Evolutionary conservation across 2,888 invertebrate species (phyloP).

Genomic region (Romanomermis culicivorax): DNA sequence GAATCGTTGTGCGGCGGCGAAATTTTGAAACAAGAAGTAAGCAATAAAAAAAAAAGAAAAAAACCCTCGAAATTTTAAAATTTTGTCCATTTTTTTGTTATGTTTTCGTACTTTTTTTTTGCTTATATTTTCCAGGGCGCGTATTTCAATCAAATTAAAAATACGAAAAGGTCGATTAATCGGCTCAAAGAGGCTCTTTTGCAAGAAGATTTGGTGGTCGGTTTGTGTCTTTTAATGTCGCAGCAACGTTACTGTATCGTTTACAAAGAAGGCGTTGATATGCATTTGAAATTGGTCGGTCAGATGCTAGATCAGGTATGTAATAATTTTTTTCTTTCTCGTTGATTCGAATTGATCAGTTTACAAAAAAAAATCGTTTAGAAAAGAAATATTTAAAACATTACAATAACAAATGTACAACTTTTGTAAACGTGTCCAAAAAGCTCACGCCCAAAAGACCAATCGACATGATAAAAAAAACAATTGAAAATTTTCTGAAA

Average conservation of each 20-base stretch:
- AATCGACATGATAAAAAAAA: no score
- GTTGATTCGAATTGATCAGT: neutral
- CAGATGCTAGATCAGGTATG: constrained; percentile 43
- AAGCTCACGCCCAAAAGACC: no score
- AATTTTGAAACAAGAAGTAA: constrained; percentile 68
- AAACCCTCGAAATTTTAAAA: neutral
- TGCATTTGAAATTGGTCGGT: constrained; percentile 50
- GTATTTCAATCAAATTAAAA: constrained; percentile 84
- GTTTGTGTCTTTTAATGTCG: constrained; percentile 76
- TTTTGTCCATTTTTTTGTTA: neutral
- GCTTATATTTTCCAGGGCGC: no score
- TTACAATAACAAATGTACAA: no score
- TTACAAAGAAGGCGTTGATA: constrained; percentile 34
- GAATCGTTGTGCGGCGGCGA: constrained; percentile 95
- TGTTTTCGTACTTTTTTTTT: constrained; percentile 2
- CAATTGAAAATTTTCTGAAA: no score
- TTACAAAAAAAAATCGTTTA: neutral
- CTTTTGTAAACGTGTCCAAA: no score
- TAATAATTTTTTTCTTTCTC: neutral
- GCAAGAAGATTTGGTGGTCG: constrained; percentile 69
- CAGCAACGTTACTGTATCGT: constrained; percentile 91
- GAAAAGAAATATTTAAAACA: no score
- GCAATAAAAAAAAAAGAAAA: no score
- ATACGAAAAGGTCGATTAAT: constrained; percentile 80
- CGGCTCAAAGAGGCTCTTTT: constrained; percentile 82